Evolutionary conservation across 2,888 invertebrate genomes (phyloP), one percentile per base, ranked within the genome.

Genomic region (Eristalis arbustorum): DNA sequence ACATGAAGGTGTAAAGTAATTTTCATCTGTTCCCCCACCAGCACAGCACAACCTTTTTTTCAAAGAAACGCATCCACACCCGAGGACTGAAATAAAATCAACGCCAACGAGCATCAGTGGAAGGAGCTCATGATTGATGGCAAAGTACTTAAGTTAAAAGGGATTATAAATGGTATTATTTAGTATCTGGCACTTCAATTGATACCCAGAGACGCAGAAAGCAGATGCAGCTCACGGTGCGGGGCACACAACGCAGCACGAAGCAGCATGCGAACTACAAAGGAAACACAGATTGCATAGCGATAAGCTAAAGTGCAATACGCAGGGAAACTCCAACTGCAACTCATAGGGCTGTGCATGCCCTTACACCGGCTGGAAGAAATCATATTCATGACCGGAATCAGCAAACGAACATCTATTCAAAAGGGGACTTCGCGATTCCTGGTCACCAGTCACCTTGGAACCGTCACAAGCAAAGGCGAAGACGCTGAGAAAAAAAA

Each of bases 161-260:
- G 83, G 78, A 78, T 83, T 87, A 75, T 79, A 83, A 87, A 87
- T 87, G 75, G 71, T 67, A 83, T 72, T 83, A 87, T 82, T 87
- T 82, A 82, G 74, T 66, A 78, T 75, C 71, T 82, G 78, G 66
- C 83, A 87, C 78, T 78, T 87, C 78, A 72, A 79, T 79, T 75
- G 74, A 83, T 79, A 87, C 68, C 31, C 37, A 42, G 49, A 82
- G 64, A 85, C 61, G 49, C 69, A 69, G 59, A 81, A 81, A 61
- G 72, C 75, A 67, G 64, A 85, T 80, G 67, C 56, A 79, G n/a
- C 68, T 59, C 59, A 14, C 14, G 59, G 25, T 14, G 25, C 13
- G 25, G 59, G 59, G 59, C 25, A 13, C 23, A 11, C 31, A 8
- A 25, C 23, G 6, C 59, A 31, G 57, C 31, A 23, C 59, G 23